A percentile compares a stretch with the other conserved stretches of the same genome.
Evolutionary conservation across 1,140 invertebrate genomes (phyloP).

Genomic region (Meloidogyne floridensis): DNA sequence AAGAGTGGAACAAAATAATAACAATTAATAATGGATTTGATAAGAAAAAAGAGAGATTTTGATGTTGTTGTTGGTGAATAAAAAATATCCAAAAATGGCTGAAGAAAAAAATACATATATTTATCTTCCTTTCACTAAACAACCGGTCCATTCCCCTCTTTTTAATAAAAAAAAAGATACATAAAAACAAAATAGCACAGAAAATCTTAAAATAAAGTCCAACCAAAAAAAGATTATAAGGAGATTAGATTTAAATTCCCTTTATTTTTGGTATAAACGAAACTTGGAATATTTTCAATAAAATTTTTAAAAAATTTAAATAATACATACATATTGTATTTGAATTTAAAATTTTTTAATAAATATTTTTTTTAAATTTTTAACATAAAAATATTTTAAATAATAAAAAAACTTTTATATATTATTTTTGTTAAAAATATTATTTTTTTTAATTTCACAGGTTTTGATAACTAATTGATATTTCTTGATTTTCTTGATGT

Average conservation of each 20-base stretch:
- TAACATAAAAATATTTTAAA: too few species aligned
- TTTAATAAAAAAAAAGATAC: neutral
- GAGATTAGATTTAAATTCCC: too few species aligned
- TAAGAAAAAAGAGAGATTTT: too few species aligned
- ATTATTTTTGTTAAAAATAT: neutral
- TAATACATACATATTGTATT: too few species aligned
- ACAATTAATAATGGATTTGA: neutral
- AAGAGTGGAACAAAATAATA: neutral
- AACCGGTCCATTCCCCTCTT: neutral
- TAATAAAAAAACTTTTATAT: too few species aligned
- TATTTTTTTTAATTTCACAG: constrained; percentile 7
- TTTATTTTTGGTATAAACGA: too few species aligned
- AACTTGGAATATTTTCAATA: too few species aligned
- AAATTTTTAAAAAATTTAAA: too few species aligned
- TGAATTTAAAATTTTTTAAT: too few species aligned
- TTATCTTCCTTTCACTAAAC: neutral
- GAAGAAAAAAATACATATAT: neutral
- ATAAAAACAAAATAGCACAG: neutral
- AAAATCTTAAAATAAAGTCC: neutral
- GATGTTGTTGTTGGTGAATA: neutral
- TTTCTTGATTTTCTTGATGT: constrained; percentile 9
- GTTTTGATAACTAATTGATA: neutral
- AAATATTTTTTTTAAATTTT: too few species aligned
- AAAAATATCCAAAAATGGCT: neutral
- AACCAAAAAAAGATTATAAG: too few species aligned